Evolutionary conservation across 1,140 invertebrate species (phyloP), one percentile per base, ranked within the genome.

Genomic region (Laupala kohalensis): DNA sequence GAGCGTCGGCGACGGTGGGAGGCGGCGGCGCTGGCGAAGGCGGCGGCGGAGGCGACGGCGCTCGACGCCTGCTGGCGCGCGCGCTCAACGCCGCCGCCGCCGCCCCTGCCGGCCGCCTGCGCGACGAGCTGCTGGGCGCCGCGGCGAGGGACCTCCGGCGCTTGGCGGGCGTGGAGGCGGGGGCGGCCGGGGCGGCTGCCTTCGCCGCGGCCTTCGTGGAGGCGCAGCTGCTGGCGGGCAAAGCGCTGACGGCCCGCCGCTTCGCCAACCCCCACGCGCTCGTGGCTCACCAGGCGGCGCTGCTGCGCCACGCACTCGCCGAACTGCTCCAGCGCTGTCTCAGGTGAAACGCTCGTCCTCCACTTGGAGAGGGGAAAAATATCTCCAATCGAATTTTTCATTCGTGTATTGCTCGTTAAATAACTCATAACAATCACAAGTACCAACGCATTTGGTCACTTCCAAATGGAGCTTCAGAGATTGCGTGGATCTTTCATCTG

Each of bases 101-200:
- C 75, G 83, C 86, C 75, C 83, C 86, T 37, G 85, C 87, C 62
- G 82, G 83, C 25, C 81, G 80, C 75, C 85, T 90, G 12, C 81
- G 87, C 15, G 84, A 85, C 0, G 86, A 88, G 25, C 81, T 93
- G 71, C 80, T 92, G 6, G 86, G 89, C 76, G 87, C 88, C 0
- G 89, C 90, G 0, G 88, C 89, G 72, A 84, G 88, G 25, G 90
- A 93, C 78, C 83, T 93, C 6, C 84, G 85, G 75, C 83, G 89
- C 72, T 78, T 95, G n/a, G 87, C 91, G n/a, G 88, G 92, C 80
- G 91, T 97, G 81, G 94, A 97, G 81, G 84, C 87, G 24, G 83
- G 84, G 23, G 88, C 94, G 77, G 88, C 91, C 68, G 92, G 94
- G 3, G 89, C 92, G 1, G 93, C 94, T 0, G 88, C 92, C 77